Base-by-base conservation (phyloP, 2,797 vertebrate species). In the Leptoclinus maculatus region DNA sequence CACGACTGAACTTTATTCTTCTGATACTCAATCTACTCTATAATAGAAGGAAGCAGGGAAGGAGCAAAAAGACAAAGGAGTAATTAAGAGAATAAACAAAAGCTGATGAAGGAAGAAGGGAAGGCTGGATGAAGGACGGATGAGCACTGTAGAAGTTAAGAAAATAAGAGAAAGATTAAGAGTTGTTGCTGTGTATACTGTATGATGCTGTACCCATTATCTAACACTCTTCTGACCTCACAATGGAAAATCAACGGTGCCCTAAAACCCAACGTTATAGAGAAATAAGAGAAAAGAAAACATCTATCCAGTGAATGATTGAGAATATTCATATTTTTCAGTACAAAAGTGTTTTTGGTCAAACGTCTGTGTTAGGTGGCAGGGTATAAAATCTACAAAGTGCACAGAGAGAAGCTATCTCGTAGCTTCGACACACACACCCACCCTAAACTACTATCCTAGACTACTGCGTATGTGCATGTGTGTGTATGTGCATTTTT, bases 311-410 rank as follows among this genome's bases (percentile, higher is more conserved):
- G 88, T 84, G 78, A 90, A 88, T 87, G 85, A 76, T 79, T 74
- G 74, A 89, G 88, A 91, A 90, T 91, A 87, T 83, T 90, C 74
- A 89, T 83, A 77, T 82, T 79, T 86, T 89, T 89, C 86, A 78
- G 88, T 93, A 93, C 76, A 94, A 94, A 94, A 93, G 86, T 92
- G 86, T 90, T 92, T 94, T 93, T 94, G 91, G 93, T 94, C 89
- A 93, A 91, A 94, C 89, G 67, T 93, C 83, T 86, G 90, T 93
- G 92, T 91, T 80, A 75, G 91, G 92, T 94, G 91, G 91, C 89
- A 90, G 91, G 92, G 86, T 94, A 94, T 91, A 94, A 94, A 94
- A 94, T 93, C 92, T 93, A 94, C 94, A 93, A 94, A 94, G 93
- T 94, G 94, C 92, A 94, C 92, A 91, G 82, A 91, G 88, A 87